Conservation (phyloP, 2,888 invertebrate species). For the Baronia brevicornis region DNA sequence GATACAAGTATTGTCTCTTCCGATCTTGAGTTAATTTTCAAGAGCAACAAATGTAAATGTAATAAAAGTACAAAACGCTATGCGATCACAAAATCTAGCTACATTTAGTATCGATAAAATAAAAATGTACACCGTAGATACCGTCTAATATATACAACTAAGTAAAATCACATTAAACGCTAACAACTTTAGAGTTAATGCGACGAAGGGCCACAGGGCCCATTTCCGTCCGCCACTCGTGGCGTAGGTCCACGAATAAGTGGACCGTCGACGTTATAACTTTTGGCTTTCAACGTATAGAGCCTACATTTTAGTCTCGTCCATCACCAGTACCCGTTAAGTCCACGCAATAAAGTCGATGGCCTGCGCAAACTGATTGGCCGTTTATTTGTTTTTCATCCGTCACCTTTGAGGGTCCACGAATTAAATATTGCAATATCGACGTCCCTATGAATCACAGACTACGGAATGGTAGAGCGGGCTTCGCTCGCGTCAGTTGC, state of each 20-base stretch:
- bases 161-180: slow-evolving; percentile 63
- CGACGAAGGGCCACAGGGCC: slow-evolving; percentile 1
- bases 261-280: background rate
- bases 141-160: slow-evolving; percentile 67
- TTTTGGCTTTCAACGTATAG: no score
- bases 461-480: slow-evolving; percentile 24
- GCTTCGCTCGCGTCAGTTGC: slow-evolving; percentile 50
- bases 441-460: slow-evolving; percentile 44
- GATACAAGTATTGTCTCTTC: slow-evolving; percentile 22
- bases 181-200: slow-evolving; percentile 31
- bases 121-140: slow-evolving; percentile 67
- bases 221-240: slow-evolving; percentile 6
- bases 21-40: slow-evolving; percentile 31
- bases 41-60: slow-evolving; percentile 41
- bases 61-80: slow-evolving; percentile 65
- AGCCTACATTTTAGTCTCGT: background rate
- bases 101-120: slow-evolving; percentile 54
- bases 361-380: no score
- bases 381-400: no score
- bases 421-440: slow-evolving; percentile 23
- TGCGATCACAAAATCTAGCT: slow-evolving; percentile 67
- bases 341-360: slow-evolving; percentile 6
- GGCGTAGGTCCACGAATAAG: background rate
- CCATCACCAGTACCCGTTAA: no score
- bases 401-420: slow-evolving; percentile 27